Base-by-base conservation (phyloP, 2,888 invertebrate genomes). In the Nomada lathburiana region DNA sequence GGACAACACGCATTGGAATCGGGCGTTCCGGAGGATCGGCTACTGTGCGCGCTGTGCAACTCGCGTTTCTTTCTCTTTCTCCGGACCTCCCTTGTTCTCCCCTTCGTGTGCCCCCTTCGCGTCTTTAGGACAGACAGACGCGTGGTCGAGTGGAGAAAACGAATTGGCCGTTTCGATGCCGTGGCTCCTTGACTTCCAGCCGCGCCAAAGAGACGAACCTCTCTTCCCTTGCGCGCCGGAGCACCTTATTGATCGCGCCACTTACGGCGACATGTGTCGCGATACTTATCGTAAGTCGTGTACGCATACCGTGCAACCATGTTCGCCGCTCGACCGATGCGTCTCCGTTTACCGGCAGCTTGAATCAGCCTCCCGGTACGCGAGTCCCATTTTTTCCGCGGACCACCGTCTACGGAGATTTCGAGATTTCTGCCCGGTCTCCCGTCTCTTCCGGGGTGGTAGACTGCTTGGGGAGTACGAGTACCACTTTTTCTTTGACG, bases 231-330 rank as follows among this genome's bases (percentile, higher is more conserved):
- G n/a, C 42, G 7, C 62, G 52, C 36, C 50, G 53, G 62, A 60
- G 70, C 47, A 78, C 80, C 83, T 90, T 92, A 92, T 92, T 91
- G 92, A 92, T 92, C 89, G 90, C 90, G 86, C 89, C 89, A 92
- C 89, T 92, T 92, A 92, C 86, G 88, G 85, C 88, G 92, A 92
- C 92, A 92, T 90, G 91, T 92, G 92, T 92, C 90, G 90, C 88
- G 92, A 92, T 92, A 90, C 92, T 92, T 91, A 92, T 92, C 92
- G 89, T 88, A 86, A 76, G 86, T 85, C 80, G 81, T 89, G 88
- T 89, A 86, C 88, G 86, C 90, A 88, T 88, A 90, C 89, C 89
- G 82, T 73, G 85, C 86, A 76, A 80, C 82, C 88, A 73, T 83
- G 86, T 86, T 76, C 74, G 65, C 78, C 67, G 81, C 13, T 42